Conservation (phyloP, 2,888 invertebrate genomes). For the Odontothrips loti region DNA sequence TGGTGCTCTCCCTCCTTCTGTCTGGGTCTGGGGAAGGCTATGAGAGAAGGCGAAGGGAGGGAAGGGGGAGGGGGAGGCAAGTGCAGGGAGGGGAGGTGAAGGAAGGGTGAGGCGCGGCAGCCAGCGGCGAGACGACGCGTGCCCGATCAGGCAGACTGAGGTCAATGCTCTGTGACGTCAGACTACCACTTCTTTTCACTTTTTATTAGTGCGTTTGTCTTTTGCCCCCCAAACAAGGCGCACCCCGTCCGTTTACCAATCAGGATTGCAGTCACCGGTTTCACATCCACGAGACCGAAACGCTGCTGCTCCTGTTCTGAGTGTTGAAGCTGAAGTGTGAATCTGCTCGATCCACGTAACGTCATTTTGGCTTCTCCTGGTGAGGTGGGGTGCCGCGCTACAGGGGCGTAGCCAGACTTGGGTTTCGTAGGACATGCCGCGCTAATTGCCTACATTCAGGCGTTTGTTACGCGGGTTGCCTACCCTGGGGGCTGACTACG, state of each 20-base stretch:
- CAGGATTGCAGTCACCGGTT: background rate
- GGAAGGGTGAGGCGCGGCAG: background rate
- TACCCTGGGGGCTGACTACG: too few species aligned
- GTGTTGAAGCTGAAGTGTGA: too few species aligned
- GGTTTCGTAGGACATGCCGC: too few species aligned
- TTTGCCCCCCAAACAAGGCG: background rate
- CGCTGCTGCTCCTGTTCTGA: too few species aligned
- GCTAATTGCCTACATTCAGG: too few species aligned
- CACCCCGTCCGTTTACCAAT: background rate
- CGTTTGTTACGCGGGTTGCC: too few species aligned
- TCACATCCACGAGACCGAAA: too few species aligned
- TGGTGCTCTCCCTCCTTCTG: background rate
- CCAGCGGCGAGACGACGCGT: background rate
- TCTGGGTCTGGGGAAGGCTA: background rate
- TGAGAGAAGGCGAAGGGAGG: background rate
- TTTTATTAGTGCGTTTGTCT: background rate
- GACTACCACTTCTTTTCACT: background rate
- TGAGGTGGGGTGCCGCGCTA: too few species aligned
- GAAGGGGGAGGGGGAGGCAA: conserved; percentile 29
- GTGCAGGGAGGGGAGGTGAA: background rate
- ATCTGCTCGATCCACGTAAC: too few species aligned
- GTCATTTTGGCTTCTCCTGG: too few species aligned
- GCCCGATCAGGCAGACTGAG: background rate
- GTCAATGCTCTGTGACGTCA: conserved; percentile 4
- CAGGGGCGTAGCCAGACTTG: too few species aligned